Base-by-base conservation (phyloP, 2,888 invertebrate species). In the Chaetoderma sp. region DNA sequence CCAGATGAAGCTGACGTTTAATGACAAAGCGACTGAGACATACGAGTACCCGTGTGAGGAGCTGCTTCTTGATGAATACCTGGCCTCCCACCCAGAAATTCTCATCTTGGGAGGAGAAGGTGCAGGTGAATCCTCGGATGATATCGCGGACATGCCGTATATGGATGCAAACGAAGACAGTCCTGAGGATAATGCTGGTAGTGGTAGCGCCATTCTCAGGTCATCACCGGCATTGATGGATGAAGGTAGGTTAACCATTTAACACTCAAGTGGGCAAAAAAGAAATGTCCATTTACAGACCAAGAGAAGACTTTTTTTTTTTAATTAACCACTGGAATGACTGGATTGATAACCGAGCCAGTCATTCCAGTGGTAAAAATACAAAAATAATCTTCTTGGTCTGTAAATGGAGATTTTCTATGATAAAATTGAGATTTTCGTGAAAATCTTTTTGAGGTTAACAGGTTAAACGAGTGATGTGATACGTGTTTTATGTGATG, bases 41-140 rank as follows among this genome's bases (percentile, higher is more conserved):
- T 95, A 93, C 88, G 96, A 96, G 89, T 97, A 97, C 88, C 96
- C 96, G 60, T 95, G 95, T 65, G 96, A 96, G 89, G 91, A 92
- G 68, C 94, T 94, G 50, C 88, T 94, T 16, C 68, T 83, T 55
- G 80, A 79, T 56, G 67, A 71, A 5, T 81, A 79, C 62, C 71
- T 80, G n/a, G 54, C 55, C 1, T 68, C 74, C 10, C 78, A 80
- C 60, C 80, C 80, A 0, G 71, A 78, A n/a, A 52, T 4, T 13
- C 16, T 52, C 13, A 30, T n/a, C 28, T 28, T 32, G n/a, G 28
- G 32, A 6, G 32, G 28, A 10, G 60, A 30, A 33, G 47, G 49
- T 18, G 57, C 44, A 10, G 50, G 58, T 0, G 76, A 77, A 57
- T 73, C 76, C 10, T 71, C 75, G 5, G 71, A 71, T 45, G 72